These are phyloP conservation scores for Alethe diademata DNA, from an alignment of 2,113 vertebrate species.

Conservation along the genomic window DNA sequence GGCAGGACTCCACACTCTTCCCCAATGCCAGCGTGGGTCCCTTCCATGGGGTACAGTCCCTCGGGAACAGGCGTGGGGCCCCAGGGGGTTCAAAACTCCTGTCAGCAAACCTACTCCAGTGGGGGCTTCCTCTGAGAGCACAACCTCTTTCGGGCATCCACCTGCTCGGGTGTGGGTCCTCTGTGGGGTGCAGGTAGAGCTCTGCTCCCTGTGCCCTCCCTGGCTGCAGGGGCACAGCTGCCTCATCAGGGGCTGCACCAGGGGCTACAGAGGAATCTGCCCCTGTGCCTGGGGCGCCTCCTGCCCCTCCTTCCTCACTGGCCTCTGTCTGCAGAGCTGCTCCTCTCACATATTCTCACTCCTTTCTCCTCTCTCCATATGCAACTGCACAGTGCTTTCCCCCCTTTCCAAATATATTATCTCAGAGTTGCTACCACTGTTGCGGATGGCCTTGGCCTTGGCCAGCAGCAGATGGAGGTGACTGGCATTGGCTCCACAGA, in stretches of 20 bases:
- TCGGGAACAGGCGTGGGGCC: fast-evolving
- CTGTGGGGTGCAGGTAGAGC: neutral
- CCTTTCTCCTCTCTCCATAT: neutral
- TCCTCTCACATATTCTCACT: neutral
- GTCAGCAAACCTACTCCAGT: neutral
- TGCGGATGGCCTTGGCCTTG: neutral
- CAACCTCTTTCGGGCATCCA: no score
- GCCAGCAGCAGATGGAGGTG: fast-evolving
- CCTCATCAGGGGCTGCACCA: neutral
- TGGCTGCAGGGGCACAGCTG: neutral
- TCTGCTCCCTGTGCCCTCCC: neutral
- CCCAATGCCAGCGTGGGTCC: fast-evolving
- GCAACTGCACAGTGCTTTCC: no score
- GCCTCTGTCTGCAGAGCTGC: neutral
- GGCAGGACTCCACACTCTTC: neutral
- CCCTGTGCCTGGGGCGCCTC: fast-evolving
- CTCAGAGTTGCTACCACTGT: neutral
- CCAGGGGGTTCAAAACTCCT: neutral
- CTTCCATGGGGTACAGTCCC: neutral
- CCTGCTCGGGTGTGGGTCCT: no score
- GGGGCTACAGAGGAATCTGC: neutral
- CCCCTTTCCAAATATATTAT: no score
- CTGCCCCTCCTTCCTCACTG: neutral
- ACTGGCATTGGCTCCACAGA: neutral
- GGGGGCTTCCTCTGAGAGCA: neutral